A percentile compares a stretch with the other conserved stretches of the same genome.
phyloP scores from a whole-genome alignment of 2,888 invertebrate species.

The Cacoxenus indagator region DNA sequence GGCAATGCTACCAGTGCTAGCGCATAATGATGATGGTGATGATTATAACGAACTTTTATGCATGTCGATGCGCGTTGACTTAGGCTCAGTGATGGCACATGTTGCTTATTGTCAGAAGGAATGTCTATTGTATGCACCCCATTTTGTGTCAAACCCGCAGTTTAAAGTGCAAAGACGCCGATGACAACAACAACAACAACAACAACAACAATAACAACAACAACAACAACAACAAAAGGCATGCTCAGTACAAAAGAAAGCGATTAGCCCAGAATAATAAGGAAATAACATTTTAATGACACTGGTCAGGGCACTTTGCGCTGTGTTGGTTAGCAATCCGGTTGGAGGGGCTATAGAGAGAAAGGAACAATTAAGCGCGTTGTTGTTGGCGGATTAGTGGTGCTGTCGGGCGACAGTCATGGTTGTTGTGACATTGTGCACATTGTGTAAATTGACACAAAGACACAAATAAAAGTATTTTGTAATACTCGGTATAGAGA shows the following conservation, averaged over 20 bases:
- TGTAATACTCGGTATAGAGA: too few relatives aligned
- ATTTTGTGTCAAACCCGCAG: not conserved
- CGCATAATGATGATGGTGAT: not conserved
- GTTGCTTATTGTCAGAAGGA: slow-evolving; percentile 7
- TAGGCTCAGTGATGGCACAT: slow-evolving; percentile 4
- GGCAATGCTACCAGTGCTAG: not conserved
- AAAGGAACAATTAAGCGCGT: too few relatives aligned
- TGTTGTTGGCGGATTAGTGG: too few relatives aligned
- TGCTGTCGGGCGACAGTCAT: too few relatives aligned
- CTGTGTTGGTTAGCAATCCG: not conserved
- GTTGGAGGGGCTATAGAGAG: not conserved
- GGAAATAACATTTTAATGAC: slow-evolving; percentile 62
- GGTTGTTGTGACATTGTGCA: too few relatives aligned
- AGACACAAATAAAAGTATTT: too few relatives aligned
- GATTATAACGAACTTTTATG: not conserved
- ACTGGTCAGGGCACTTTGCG: slow-evolving; percentile 14
- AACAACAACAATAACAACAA: not conserved
- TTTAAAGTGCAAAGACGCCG: slow-evolving; percentile 13
- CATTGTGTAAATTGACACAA: too few relatives aligned
- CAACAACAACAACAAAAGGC: not conserved
- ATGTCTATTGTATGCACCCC: slow-evolving; percentile 1
- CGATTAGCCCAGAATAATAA: slow-evolving; percentile 60
- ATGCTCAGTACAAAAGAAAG: slow-evolving; percentile 42
- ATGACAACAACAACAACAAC: not conserved
- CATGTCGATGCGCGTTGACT: not conserved